phyloP scores from a whole-genome alignment of 53 echinoderm and acorn worm genomes.

The Antedon mediterranea region DNA sequence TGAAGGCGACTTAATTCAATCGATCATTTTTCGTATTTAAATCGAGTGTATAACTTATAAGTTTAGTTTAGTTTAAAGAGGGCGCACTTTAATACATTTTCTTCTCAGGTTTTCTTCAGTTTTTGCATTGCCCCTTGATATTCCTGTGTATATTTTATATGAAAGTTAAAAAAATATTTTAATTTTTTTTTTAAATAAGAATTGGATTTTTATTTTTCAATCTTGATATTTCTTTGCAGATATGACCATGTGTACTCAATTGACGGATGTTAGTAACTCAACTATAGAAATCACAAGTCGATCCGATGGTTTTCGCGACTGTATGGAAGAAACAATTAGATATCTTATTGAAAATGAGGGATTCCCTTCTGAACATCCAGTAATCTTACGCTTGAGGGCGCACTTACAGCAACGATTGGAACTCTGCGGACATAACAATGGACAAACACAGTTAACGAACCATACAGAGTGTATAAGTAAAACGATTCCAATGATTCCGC shows the following conservation, averaged over 20 bases:
- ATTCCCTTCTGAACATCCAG: slow-evolving; percentile 68
- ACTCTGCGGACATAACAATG: slow-evolving; percentile 7
- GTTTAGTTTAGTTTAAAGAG: no score
- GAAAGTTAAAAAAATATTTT: no score
- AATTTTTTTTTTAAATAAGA: no score
- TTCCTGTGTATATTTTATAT: no score
- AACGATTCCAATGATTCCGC: slow-evolving; percentile 10
- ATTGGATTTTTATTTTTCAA: no score
- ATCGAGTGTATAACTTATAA: no score
- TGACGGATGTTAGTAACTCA: background rate
- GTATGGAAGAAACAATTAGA: slow-evolving; percentile 86
- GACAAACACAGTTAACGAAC: slow-evolving; percentile 5
- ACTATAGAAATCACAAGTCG: background rate
- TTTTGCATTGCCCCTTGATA: no score
- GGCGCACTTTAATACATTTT: no score
- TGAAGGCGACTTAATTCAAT: no score
- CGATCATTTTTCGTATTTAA: no score
- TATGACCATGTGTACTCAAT: background rate
- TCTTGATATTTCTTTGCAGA: background rate
- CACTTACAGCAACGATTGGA: slow-evolving; percentile 27
- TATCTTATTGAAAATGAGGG: slow-evolving; percentile 82
- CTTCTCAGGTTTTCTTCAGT: no score
- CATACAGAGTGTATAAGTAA: slow-evolving; percentile 1
- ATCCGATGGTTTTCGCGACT: slow-evolving; percentile 70
- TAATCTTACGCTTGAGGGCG: slow-evolving; percentile 67